Evolutionary conservation across 2,888 invertebrate genomes (phyloP).

Genomic region (Buathra laborator): DNA sequence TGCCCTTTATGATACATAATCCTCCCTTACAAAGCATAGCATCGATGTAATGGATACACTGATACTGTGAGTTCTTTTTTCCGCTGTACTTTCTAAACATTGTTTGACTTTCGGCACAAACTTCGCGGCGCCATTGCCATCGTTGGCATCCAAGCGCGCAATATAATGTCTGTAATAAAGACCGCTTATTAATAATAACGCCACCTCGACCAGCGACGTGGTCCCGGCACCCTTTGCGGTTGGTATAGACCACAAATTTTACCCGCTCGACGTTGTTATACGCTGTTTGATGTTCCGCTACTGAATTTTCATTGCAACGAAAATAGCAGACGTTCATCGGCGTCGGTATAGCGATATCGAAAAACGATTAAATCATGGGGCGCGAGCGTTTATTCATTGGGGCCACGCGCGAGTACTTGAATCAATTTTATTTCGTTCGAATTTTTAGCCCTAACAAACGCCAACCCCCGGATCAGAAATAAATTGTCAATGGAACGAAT

Average conservation of each 20-base stretch:
- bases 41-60: too few relatives aligned
- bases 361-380: constrained; percentile 2
- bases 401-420: neutral
- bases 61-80: too few relatives aligned
- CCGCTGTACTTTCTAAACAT: neutral
- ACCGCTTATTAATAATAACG: constrained; percentile 41
- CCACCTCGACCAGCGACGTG: neutral
- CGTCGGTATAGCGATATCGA: neutral
- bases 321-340: constrained; percentile 1
- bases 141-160: constrained; percentile 5
- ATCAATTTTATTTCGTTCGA: constrained; percentile 1
- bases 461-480: neutral
- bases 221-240: neutral
- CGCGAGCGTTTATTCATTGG: neutral
- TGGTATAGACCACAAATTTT: constrained; percentile 4
- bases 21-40: too few relatives aligned
- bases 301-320: constrained; percentile 16
- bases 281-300: constrained; percentile 32
- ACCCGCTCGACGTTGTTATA: constrained; percentile 21
- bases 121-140: constrained; percentile 1
- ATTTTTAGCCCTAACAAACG: neutral
- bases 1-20: too few relatives aligned
- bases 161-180: constrained; percentile 38
- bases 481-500: too few relatives aligned
- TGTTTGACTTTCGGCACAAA: constrained; percentile 14